Base-by-base conservation (phyloP, 2,797 vertebrate species). In the Micropoecilia bifurca region DNA sequence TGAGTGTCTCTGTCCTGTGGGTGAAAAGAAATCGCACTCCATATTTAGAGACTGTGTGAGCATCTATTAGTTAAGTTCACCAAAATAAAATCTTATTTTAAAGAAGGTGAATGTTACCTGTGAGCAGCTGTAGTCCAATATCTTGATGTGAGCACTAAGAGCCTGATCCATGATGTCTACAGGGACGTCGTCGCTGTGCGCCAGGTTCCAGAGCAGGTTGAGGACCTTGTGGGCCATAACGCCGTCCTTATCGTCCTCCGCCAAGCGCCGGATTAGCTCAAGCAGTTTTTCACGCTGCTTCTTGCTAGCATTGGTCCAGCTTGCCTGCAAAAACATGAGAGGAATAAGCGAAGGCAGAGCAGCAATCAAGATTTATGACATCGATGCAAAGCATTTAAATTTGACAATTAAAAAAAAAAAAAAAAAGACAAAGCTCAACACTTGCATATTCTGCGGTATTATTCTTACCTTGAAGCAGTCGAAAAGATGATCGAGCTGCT, bases 131-230 rank as follows among this genome's bases (percentile, higher is more conserved):
- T 99, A 99, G 95, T 99, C 99, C 92, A 99, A 83, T 88, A 99
- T 99, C 96, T 99, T 99, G 92, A 99, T 99, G 94, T 99, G 99
- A 83, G 99, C 99, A 86, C 98, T 99, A 55, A 99, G 97, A 88
- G 99, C 99, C 94, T 99, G 97, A 93, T 99, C 99, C 99, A 99
- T 99, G 86, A 99, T 99, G 95, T 99, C 99, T 88, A 99, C 99
- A 83, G 99, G 99, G 47, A 99, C 99, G 85, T 99, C 99, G 86
- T 99, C 99, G 77, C 99, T 99, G 93, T 99, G 99, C 71, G 99
- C 99, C 93, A 99, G 94, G 95, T 99, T 99, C 99, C 98, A 99
- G 84, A 99, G 85, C 63, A 99, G 96, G 91, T 99, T 99, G 77
- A 99, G 96, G 77, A 99, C 99, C 94, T 99, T 99, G 93, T 99